A percentile compares a stretch with the other conserved stretches of the same genome.
These are phyloP conservation scores for Molossus molossus DNA, from an alignment of 2,797 vertebrate species.

Conservation along the genomic window DNA sequence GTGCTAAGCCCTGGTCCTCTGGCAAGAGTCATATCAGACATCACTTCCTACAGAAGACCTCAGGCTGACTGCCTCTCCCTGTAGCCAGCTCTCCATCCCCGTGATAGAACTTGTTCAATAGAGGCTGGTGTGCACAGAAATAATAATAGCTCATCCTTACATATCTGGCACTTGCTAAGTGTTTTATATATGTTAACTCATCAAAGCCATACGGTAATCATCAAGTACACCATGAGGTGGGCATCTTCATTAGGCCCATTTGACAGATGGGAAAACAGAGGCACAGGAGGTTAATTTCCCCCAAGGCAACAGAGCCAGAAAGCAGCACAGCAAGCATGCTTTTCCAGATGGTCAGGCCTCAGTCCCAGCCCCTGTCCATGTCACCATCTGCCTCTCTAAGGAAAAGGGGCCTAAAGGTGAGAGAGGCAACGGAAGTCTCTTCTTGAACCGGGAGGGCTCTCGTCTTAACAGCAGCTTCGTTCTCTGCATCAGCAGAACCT, in stretches of 20 bases:
- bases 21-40: neutral
- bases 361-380: neutral
- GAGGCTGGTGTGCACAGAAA: neutral
- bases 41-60: neutral
- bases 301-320: neutral
- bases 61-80: neutral
- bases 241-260: neutral
- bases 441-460: neutral
- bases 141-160: too few species aligned
- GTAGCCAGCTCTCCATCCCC: too few species aligned
- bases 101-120: neutral
- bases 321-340: neutral
- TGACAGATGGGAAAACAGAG: slow-evolving; percentile 33
- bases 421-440: neutral
- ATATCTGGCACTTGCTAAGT: neutral
- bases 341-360: neutral
- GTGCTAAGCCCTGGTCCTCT: neutral
- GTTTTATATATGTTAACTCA: neutral
- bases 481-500: neutral
- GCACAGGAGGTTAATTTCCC: neutral
- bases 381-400: neutral
- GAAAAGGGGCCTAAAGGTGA: neutral
- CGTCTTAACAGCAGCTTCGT: fast-evolving
- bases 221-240: neutral
- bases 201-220: neutral